Conservation (phyloP, 1,140 invertebrate species). For the Atopsyche davidsoni region DNA sequence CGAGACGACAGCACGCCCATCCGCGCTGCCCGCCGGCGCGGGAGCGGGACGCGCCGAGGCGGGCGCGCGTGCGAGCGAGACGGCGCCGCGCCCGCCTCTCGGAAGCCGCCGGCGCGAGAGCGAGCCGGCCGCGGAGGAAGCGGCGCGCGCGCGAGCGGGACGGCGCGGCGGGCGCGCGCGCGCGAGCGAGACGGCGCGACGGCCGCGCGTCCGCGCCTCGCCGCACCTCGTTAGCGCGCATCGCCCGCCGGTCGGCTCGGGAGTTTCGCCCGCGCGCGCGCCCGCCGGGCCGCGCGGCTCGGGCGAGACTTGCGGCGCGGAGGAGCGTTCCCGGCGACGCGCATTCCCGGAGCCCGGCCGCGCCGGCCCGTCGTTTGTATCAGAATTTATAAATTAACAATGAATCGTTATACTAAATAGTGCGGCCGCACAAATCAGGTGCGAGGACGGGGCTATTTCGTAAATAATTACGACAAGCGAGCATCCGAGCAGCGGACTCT, state of each 20-base stretch:
- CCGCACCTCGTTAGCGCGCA: no score
- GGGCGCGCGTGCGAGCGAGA: slow-evolving; percentile 5
- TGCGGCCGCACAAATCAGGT: no score
- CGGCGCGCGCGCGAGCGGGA: no score
- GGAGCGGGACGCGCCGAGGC: slow-evolving; percentile 6
- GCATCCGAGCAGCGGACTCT: no score
- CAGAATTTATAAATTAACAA: no score
- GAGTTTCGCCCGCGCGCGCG: no score
- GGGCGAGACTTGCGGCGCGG: no score
- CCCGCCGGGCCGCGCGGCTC: slow-evolving; percentile 9
- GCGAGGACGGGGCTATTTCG: no score
- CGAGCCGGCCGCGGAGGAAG: background rate
- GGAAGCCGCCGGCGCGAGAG: slow-evolving; percentile 19
- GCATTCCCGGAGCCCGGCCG: background rate
- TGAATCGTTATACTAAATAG: no score
- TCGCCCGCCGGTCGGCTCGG: no score
- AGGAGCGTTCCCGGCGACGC: no score
- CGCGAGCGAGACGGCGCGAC: slow-evolving; percentile 45
- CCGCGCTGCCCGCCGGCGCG: slow-evolving; percentile 3
- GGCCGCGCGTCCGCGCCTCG: slow-evolving; percentile 46
- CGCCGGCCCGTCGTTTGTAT: background rate
- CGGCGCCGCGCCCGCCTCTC: slow-evolving; percentile 20
- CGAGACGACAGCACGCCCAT: slow-evolving; percentile 25
- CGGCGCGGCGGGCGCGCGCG: slow-evolving; percentile 33
- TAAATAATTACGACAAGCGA: no score